Base-by-base conservation (phyloP, 92 coral and sea anemone species). In the Paragorgia papillata region DNA sequence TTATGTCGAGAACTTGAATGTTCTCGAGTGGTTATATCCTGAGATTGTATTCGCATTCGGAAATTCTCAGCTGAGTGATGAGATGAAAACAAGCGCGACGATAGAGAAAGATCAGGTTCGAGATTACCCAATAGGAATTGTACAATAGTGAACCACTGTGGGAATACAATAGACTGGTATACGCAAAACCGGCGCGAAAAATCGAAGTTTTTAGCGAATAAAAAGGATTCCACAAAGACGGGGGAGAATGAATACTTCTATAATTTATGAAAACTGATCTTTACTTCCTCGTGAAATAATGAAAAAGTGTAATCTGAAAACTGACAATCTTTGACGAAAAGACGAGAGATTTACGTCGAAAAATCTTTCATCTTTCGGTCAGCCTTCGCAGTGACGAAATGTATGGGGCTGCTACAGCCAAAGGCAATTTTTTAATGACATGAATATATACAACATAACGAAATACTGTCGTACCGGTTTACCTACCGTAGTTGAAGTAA, bases 401-500 rank as follows among this genome's bases (percentile, higher is more conserved):
- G n/a, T n/a, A n/a, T n/a, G n/a, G n/a, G n/a, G n/a, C n/a, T n/a
- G n/a, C n/a, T n/a, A n/a, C n/a, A n/a, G n/a, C n/a, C n/a, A n/a
- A n/a, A n/a, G n/a, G n/a, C n/a, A n/a, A n/a, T n/a, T n/a, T n/a
- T n/a, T n/a, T n/a, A n/a, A n/a, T n/a, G n/a, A n/a, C n/a, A n/a
- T n/a, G n/a, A n/a, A n/a, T n/a, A n/a, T n/a, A n/a, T n/a, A n/a
- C n/a, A 37, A 37, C 43, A 37, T 10, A 37, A 37, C 43, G 43
- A 37, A 37, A 37, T 4, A 4, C 10, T 4, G 10, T 37, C 43
- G 43, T 37, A 37, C 43, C 10, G 10, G 6, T 1, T 17, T 3
- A 28, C 78, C 32, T 71, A 71, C 78, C 78, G 26, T 71, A 71
- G 40, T 71, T 71, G 28, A 71, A 71, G 51, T 53, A 71, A 31